These are phyloP conservation scores for Alosa alosa DNA, from an alignment of 2,113 vertebrate genomes.

Conservation along the genomic window DNA sequence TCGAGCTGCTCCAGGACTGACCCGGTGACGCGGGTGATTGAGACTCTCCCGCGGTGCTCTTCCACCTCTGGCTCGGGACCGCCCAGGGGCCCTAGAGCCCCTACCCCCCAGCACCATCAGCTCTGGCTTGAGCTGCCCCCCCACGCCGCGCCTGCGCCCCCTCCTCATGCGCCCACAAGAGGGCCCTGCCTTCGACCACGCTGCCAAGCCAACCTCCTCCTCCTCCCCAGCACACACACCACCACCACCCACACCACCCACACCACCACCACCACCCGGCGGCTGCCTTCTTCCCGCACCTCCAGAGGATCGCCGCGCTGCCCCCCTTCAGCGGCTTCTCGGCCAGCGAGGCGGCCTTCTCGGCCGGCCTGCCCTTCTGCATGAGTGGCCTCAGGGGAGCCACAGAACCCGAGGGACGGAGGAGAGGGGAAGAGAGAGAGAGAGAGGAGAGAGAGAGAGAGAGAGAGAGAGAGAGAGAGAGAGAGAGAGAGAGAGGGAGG, in stretches of 20 bases:
- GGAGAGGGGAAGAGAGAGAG: conserved; percentile 4
- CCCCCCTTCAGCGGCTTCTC: conserved; percentile 78
- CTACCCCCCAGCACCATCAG: conserved; percentile 85
- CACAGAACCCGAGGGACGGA: conserved; percentile 73
- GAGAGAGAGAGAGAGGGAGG: not conserved
- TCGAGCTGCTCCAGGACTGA: conserved; percentile 80
- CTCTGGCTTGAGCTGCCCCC: conserved; percentile 79
- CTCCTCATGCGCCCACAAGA: not conserved
- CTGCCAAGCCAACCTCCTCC: conserved; percentile 67
- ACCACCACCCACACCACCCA: not conserved
- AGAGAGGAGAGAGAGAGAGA: not conserved
- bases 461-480: not conserved
- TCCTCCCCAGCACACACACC: conserved; percentile 24
- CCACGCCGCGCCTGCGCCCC: conserved; percentile 56
- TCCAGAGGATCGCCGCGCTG: conserved; percentile 78
- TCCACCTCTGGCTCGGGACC: conserved; percentile 79
- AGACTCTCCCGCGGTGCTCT: too few relatives aligned
- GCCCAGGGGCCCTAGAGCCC: conserved; percentile 80
- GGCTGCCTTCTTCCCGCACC: conserved; percentile 79
- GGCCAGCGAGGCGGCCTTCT: conserved; percentile 70
- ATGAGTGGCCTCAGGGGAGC: conserved; percentile 77
- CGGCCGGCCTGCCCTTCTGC: conserved; percentile 74
- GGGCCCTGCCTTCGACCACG: too few relatives aligned
- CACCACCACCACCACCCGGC: conserved; percentile 1
- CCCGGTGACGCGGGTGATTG: too few relatives aligned